These are phyloP conservation scores for Phaonia tiefii DNA, from an alignment of 2,888 invertebrate genomes.

Conservation along the genomic window DNA sequence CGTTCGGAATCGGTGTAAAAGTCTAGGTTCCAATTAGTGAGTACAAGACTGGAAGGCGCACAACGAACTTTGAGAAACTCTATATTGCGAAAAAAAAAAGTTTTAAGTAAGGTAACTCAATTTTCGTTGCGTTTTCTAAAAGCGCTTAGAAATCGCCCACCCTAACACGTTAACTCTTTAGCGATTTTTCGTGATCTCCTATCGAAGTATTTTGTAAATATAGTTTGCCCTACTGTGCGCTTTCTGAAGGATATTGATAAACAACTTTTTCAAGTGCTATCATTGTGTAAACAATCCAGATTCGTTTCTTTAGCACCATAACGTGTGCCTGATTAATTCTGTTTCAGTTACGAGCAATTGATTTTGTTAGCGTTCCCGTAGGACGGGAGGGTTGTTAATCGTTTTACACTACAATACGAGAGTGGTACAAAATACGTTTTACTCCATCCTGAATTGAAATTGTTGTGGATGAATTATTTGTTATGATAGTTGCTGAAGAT, in stretches of 20 bases:
- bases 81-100: too few relatives aligned
- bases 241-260: constrained; percentile 21
- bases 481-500: constrained; percentile 71
- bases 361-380: constrained; percentile 69
- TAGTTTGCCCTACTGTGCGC: background rate
- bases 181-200: too few relatives aligned
- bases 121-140: too few relatives aligned
- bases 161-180: too few relatives aligned
- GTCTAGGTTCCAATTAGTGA: too few relatives aligned
- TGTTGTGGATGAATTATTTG: constrained; percentile 72
- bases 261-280: background rate
- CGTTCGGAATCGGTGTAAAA: too few relatives aligned
- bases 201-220: too few relatives aligned
- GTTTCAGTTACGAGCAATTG: constrained; percentile 75
- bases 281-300: background rate
- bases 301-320: constrained; percentile 56
- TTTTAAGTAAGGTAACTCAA: too few relatives aligned
- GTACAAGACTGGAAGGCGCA: too few relatives aligned
- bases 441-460: too few relatives aligned
- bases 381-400: constrained; percentile 67
- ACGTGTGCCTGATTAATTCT: constrained; percentile 73
- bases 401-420: constrained; percentile 57
- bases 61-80: too few relatives aligned
- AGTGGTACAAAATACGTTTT: background rate
- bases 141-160: too few relatives aligned